phyloP scores from a whole-genome alignment of 2,797 vertebrate genomes.

The Eupleurogrammus muticus region DNA sequence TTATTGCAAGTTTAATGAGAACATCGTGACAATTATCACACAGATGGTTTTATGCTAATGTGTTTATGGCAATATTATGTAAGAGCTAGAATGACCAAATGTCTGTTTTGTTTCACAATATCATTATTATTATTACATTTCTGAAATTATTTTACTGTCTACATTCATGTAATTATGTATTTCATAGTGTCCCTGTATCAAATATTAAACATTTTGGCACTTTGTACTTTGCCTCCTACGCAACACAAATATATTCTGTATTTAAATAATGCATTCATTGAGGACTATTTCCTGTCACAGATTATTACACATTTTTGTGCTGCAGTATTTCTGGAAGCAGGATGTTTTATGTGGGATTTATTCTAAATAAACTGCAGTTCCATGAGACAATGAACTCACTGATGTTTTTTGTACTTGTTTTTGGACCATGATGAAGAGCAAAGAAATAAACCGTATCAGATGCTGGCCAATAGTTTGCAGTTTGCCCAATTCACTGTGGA shows the following conservation, averaged over 20 bases:
- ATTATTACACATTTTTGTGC: background rate
- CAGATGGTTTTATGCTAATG: no score
- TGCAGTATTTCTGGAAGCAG: background rate
- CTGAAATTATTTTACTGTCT: no score
- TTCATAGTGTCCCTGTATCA: no score
- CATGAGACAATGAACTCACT: background rate
- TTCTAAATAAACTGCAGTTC: background rate
- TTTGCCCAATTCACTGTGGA: background rate
- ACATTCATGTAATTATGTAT: no score
- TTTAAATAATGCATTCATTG: background rate
- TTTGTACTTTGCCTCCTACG: no score
- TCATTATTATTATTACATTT: no score
- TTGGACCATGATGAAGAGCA: background rate
- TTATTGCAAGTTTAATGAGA: no score
- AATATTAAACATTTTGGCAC: no score
- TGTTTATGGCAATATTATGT: no score
- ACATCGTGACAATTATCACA: no score
- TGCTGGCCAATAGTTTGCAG: background rate
- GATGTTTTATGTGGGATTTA: background rate
- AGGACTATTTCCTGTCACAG: background rate
- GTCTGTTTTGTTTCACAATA: background rate
- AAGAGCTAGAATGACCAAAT: background rate
- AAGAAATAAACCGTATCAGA: background rate
- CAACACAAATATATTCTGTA: no score
- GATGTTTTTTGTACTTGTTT: background rate